Evolutionary conservation across 2,113 vertebrate genomes (phyloP).

Genomic region (Tringa solitaria): DNA sequence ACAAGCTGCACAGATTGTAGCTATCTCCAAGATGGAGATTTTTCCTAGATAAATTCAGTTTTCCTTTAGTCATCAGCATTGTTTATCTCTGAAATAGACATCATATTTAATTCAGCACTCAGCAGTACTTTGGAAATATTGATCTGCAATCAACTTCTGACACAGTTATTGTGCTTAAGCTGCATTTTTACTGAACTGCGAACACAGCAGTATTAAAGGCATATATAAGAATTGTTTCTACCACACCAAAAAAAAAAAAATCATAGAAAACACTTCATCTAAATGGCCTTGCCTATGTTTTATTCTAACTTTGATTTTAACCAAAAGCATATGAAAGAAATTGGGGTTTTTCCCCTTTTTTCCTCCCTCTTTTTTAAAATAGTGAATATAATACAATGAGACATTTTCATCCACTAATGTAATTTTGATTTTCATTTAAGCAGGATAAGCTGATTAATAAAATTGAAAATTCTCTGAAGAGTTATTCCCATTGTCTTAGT

Average conservation of each 20-base stretch:
- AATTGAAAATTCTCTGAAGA: background rate
- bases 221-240: conserved; percentile 46
- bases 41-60: conserved; percentile 20
- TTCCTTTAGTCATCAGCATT: conserved; percentile 44
- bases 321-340: background rate
- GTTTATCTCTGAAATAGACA: conserved; percentile 55
- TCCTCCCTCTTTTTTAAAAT: background rate
- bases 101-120: conserved; percentile 68
- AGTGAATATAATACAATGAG: background rate
- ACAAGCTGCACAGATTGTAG: background rate
- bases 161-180: conserved; percentile 64
- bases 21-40: background rate
- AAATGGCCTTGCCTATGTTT: conserved; percentile 27
- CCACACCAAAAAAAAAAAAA: background rate
- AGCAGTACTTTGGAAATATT: conserved; percentile 66
- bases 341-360: background rate
- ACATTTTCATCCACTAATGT: background rate
- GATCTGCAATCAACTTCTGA: conserved; percentile 76
- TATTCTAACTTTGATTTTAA: conserved; percentile 33
- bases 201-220: conserved; percentile 64
- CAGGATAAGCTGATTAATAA: background rate
- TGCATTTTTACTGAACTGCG: conserved; percentile 65
- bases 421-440: conserved; percentile 28
- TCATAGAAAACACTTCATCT: conserved; percentile 37
- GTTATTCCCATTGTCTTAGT: background rate